Base-by-base conservation (phyloP, 2,113 vertebrate species). In the Bothrops jararaca region DNA sequence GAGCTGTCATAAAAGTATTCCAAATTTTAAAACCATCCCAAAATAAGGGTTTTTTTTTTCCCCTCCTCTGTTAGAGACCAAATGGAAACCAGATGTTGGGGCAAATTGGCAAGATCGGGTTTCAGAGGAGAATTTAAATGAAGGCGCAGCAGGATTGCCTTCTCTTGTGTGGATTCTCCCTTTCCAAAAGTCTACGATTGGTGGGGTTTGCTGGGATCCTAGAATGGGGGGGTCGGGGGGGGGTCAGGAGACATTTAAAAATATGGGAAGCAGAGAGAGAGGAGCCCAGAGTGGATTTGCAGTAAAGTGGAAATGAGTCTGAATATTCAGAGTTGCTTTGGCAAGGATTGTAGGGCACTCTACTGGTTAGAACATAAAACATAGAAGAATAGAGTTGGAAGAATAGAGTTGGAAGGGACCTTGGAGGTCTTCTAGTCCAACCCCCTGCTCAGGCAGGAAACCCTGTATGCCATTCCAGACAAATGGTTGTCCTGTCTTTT, bases 21-120 rank as follows among this genome's bases (percentile, higher is more conserved):
- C 95, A 92, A 93, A 88, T 96, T 94, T 96, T 93, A 96, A 95
- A 92, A 92, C 95, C 95, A 94, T 95, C 94, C 96, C 94, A 92
- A 92, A 96, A 93, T 94, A 93, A 89, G 15, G 85, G 11, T 20
- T 1, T 26, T 10, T n/a, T 18, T 90, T n/a, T 5, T 94, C 94
- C 94, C 95, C 94, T 95, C 96, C 95, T 95, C 95, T 93, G 94
- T 95, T 96, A 95, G 96, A 96, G 88, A 95, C 95, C 95, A 96
- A 95, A 97, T 96, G 96, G 95, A 95, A 97, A 95, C 96, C 97
- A 97, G 96, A 97, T 97, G 96, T 95, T 94, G 74, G 74, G 91
- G 95, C 86, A 52, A 91, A 95, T 69, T 86, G 91, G 94, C 96
- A 89, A 95, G 93, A 45, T 90, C 92, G 90, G 48, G 91, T 95